A percentile compares a stretch with the other conserved stretches of the same genome.
These are phyloP conservation scores for Neolamprologus fasciatus DNA, from an alignment of 2,113 vertebrate genomes.

Conservation along the genomic window DNA sequence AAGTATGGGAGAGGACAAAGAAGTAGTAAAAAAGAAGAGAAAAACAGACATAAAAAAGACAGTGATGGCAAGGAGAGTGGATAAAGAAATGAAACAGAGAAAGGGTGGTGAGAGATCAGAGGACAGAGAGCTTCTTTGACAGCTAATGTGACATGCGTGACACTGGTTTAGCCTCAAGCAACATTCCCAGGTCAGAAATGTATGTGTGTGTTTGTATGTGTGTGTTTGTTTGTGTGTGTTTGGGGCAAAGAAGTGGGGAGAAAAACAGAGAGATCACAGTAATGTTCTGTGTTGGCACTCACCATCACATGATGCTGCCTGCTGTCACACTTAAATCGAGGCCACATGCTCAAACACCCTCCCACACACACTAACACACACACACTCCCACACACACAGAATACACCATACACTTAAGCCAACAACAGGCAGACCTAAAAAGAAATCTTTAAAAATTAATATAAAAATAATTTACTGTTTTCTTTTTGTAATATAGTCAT, in stretches of 20 bases:
- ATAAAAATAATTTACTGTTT: not conserved
- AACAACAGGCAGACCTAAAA: not conserved
- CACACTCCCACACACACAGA: not conserved
- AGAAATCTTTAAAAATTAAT: not conserved
- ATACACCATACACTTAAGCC: not conserved
- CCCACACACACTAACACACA: not conserved
- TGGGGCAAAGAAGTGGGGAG: not conserved
- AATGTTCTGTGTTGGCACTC: slow-evolving; percentile 22
- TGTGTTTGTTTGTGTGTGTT: not conserved
- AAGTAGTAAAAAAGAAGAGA: not conserved
- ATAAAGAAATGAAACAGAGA: not conserved
- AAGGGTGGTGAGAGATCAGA: slow-evolving; percentile 37
- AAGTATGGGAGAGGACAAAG: not conserved
- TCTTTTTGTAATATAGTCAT: not conserved
- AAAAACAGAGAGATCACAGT: slow-evolving; percentile 36
- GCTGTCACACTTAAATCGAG: slow-evolving; percentile 42
- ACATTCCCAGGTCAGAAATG: slow-evolving; percentile 44
- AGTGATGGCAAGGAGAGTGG: not conserved
- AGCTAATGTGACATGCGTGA: slow-evolving; percentile 62
- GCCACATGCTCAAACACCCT: not conserved
- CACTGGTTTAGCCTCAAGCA: slow-evolving; percentile 49
- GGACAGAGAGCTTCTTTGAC: slow-evolving; percentile 55
- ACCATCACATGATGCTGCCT: slow-evolving; percentile 54
- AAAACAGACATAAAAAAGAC: not conserved
- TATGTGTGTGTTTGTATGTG: not conserved